Conservation (phyloP, 2,113 vertebrate species). For the Siphamia tubifer region DNA sequence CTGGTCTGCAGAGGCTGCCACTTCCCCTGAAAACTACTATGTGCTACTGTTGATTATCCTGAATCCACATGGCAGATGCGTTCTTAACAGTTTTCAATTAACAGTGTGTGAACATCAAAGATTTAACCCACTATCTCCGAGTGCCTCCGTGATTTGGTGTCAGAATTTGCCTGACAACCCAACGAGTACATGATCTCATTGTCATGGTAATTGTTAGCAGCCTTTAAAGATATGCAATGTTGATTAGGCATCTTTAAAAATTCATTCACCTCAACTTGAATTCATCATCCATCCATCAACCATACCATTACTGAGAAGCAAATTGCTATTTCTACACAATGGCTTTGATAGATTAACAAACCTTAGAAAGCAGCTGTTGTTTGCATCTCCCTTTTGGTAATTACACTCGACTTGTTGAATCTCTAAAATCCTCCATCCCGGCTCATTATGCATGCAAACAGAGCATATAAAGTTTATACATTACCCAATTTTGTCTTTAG, state of each 20-base stretch:
- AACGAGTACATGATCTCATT: slow-evolving; percentile 4
- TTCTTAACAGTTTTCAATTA: slow-evolving; percentile 11
- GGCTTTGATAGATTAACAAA: not conserved
- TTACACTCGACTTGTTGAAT: not conserved
- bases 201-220: not conserved
- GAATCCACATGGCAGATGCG: slow-evolving; percentile 32
- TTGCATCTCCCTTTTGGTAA: slow-evolving; percentile 1
- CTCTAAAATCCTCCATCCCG: not conserved
- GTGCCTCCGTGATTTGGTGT: not conserved
- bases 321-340: not conserved
- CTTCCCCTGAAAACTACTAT: not conserved
- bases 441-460: not conserved
- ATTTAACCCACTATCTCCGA: not conserved
- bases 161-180: slow-evolving; percentile 14
- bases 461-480: not conserved
- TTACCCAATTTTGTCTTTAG: not conserved
- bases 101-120: not conserved
- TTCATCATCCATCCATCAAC: slow-evolving; percentile 21
- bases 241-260: slow-evolving; percentile 37
- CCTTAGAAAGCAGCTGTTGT: slow-evolving; percentile 7
- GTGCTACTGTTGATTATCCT: slow-evolving; percentile 16
- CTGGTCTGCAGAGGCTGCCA: not conserved
- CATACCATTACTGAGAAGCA: not conserved
- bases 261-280: slow-evolving; percentile 11
- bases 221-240: slow-evolving; percentile 28